Base-by-base conservation (phyloP, 2,888 invertebrate species). In the Xestobium rufovillosum region DNA sequence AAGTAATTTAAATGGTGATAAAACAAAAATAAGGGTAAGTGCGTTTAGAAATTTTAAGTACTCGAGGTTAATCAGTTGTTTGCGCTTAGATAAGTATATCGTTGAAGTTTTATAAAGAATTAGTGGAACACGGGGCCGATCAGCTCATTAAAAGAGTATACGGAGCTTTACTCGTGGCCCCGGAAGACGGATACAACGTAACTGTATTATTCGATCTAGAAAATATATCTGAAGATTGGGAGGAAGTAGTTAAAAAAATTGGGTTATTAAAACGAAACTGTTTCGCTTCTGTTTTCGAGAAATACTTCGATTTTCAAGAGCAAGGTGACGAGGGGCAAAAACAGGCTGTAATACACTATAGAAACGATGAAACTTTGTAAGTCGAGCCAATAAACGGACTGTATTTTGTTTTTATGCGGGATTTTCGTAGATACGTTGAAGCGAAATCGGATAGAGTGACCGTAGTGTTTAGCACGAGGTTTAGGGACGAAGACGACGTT, bases 261-360 rank as follows among this genome's bases (percentile, higher is more conserved):
- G 92, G 95, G 12, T 75, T 95, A 36, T 70, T 98, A 44, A 98
- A 98, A 69, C 78, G 97, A 58, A 92, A 99, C 71, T 98, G 98
- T 70, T 98, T 98, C 69, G 97, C 97, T 29, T 95, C 96, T 10
- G 96, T 98, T 42, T 99, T 98, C 70, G 96, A 98, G 67, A 96
- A 97, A 63, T 99, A 98, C 73, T 98, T 98, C 69, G 86, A 95
- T 64, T 90, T 90, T 67, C 96, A 98, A 71, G 92, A 94, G 64
- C 79, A 84, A 52, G 95, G 91, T 1, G 83, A 88, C 58, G 83
- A 87, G 55, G 84, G 86, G 15, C 87, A 91, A 56, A 87, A 91
- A 67, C 76, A 91, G 53, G 98, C 98, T 39, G 94, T 98, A 48
- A 96, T 99, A 65, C 90, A 97, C 69, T 98, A 97, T 67, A 78